Percentiles rank a stretch among this genome's conserved stretches.
Evolutionary conservation across 2,888 invertebrate species (phyloP).

Genomic region (Neoitamus cyanurus): DNA sequence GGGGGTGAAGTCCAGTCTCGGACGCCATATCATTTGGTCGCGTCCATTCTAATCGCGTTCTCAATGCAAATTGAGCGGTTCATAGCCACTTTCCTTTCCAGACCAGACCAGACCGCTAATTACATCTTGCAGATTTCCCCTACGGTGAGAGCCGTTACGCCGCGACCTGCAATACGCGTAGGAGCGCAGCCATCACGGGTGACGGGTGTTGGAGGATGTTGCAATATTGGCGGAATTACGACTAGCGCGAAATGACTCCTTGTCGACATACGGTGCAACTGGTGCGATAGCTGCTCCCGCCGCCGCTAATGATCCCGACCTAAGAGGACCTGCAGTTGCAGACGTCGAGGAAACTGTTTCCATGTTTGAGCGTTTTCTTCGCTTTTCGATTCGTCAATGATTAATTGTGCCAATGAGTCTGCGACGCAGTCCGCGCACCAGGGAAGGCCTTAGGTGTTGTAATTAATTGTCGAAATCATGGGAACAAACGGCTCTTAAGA

Average conservation of each 20-base stretch:
- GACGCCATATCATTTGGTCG: neutral
- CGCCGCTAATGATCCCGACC: neutral
- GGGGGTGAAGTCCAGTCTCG: neutral
- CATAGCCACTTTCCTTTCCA: conserved; percentile 1
- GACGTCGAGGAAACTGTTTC: conserved; percentile 26
- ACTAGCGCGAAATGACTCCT: conserved; percentile 10
- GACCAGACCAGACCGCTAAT: conserved; percentile 33
- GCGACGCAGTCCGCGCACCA: neutral
- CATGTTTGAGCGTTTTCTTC: conserved; percentile 21
- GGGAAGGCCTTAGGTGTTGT: conserved; percentile 29
- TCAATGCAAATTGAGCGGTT: neutral
- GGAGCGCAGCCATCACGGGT: neutral
- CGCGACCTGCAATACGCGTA: neutral
- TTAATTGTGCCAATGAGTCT: conserved; percentile 17
- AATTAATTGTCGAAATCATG: conserved; percentile 39
- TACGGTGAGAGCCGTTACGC: neutral
- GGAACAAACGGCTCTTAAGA: conserved; percentile 34
- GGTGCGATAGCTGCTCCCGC: neutral
- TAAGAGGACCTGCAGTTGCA: neutral
- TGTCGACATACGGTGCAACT: neutral
- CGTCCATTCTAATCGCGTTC: neutral
- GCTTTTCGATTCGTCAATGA: conserved; percentile 31
- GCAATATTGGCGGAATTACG: conserved; percentile 8
- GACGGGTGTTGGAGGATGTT: conserved; percentile 33
- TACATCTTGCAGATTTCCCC: conserved; percentile 15